Conservation (phyloP, 64 coral and sea anemone species). For the Dendronephthya gigantea region DNA sequence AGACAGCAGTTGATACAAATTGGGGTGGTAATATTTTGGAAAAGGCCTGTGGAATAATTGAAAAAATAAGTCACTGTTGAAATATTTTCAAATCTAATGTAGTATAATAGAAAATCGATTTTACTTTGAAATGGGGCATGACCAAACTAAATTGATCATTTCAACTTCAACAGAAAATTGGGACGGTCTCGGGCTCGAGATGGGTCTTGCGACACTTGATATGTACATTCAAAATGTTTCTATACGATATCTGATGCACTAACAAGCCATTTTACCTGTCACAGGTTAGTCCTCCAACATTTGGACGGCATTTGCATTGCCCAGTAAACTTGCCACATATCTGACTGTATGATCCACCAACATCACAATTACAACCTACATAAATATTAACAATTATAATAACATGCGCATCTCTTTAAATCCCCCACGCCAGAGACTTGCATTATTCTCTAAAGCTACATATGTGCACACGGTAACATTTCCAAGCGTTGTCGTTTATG, state of each 20-base stretch:
- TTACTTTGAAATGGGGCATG: no score
- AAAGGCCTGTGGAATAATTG: conserved; percentile 31
- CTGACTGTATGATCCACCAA: conserved; percentile 79
- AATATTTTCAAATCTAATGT: not conserved
- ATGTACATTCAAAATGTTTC: no score
- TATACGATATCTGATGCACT: no score
- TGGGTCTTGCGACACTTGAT: no score
- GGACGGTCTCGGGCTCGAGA: no score
- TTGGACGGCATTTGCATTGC: conserved; percentile 63
- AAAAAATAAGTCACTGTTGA: not conserved
- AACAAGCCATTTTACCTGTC: conserved; percentile 34
- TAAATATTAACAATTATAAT: not conserved
- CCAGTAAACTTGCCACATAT: conserved; percentile 56
- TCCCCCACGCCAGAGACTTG: not conserved
- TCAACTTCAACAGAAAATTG: no score
- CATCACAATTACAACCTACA: conserved; percentile 80
- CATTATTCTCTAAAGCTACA: no score
- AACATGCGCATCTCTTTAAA: not conserved
- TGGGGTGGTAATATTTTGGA: conserved; percentile 47
- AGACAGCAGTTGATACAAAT: conserved; percentile 56
- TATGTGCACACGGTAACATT: no score
- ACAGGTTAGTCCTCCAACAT: conserved; percentile 64
- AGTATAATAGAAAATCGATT: no score
- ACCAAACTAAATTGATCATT: no score
- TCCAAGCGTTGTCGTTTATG: no score